Conservation (phyloP, 1,140 invertebrate species). For the Hyles vespertilio region DNA sequence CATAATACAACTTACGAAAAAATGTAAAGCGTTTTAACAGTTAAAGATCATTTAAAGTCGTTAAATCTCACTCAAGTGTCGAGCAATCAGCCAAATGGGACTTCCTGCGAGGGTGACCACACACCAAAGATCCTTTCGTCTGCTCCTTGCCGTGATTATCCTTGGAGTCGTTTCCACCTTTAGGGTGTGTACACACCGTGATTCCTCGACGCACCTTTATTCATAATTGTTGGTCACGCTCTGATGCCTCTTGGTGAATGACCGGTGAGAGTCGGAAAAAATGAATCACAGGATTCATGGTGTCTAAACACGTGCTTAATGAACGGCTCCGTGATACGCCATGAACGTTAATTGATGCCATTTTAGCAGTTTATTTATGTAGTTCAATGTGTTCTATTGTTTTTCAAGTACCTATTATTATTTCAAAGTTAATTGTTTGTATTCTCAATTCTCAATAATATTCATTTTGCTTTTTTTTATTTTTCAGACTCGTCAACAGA, state of each 20-base stretch:
- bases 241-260: constrained; percentile 64
- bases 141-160: constrained; percentile 49
- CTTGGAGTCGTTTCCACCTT: constrained; percentile 31
- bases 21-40: not conserved
- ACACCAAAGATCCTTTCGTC: constrained; percentile 43
- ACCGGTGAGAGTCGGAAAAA: constrained; percentile 58
- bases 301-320: constrained; percentile 39
- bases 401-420: no score
- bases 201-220: constrained; percentile 67
- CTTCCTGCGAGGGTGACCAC: constrained; percentile 54
- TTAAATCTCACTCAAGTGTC: constrained; percentile 17
- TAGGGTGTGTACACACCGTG: constrained; percentile 65
- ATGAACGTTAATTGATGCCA: no score
- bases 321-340: no score
- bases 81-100: constrained; percentile 32
- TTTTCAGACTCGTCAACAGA: no score
- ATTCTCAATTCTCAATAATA: no score
- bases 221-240: constrained; percentile 56
- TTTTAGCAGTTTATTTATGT: no score
- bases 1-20: not conserved
- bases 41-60: constrained; percentile 2
- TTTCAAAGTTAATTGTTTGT: no score
- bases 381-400: no score
- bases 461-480: no score
- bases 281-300: constrained; percentile 69